These are phyloP conservation scores for Nymphalis c-album DNA, from an alignment of 2,888 invertebrate species.

Conservation along the genomic window DNA sequence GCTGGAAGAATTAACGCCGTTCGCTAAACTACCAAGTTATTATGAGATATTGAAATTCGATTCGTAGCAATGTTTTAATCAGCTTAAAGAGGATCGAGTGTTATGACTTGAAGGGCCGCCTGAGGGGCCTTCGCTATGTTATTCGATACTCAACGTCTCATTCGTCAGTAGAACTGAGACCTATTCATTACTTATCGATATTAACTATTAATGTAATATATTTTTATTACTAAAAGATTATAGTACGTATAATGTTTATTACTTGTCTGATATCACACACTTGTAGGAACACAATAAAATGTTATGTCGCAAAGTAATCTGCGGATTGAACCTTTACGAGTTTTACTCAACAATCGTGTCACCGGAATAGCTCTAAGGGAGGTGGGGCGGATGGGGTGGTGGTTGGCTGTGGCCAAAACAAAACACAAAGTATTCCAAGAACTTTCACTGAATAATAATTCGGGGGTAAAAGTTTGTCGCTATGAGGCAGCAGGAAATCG, in stretches of 20 bases:
- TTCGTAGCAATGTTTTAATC: constrained; percentile 54
- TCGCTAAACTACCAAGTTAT: constrained; percentile 4
- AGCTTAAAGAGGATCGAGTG: constrained; percentile 52
- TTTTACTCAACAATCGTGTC: constrained; percentile 55
- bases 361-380: constrained; percentile 55
- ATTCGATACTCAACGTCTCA: constrained; percentile 64
- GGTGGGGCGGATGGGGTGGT: constrained; percentile 46
- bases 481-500: constrained; percentile 68
- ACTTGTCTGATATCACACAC: constrained; percentile 17
- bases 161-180: constrained; percentile 60
- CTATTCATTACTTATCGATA: constrained; percentile 51
- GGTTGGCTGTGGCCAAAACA: constrained; percentile 59
- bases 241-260: constrained; percentile 9
- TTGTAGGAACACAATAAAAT: constrained; percentile 27
- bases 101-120: constrained; percentile 44
- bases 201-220: constrained; percentile 2
- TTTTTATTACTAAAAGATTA: background rate
- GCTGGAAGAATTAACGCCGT: background rate
- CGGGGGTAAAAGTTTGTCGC: constrained; percentile 69
- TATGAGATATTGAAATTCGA: constrained; percentile 44
- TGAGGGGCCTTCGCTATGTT: constrained; percentile 49
- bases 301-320: constrained; percentile 36
- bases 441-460: constrained; percentile 78
- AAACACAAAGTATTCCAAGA: constrained; percentile 71
- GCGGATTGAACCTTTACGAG: constrained; percentile 43